Evolutionary conservation across 2,888 invertebrate species (phyloP), one percentile per base, ranked within the genome.

Genomic region (Phengaris alcon): DNA sequence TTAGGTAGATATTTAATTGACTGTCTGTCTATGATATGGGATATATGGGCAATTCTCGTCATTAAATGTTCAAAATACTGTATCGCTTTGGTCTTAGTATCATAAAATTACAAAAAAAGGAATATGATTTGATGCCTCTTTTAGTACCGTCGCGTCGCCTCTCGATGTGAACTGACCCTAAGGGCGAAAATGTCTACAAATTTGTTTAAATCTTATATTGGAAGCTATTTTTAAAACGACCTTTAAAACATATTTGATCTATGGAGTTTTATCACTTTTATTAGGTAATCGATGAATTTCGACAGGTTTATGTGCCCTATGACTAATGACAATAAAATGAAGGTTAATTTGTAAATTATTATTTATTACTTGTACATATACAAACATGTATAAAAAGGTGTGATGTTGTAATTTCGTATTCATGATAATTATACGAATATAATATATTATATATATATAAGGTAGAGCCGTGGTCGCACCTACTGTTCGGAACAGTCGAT

Each of bases 261-360:
- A 15, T 70, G 51, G 52, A 52, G 13, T 35, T 35, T 54, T 12
- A 52, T 13, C 13, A 22, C 13, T 54, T 12, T 35, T 15, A 54
- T 13, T 12, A 22, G 6, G 70, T 22, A 70, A 70, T 51, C 54
- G 52, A 72, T 72, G 54, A 52, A 72, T 72, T 72, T 72, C 72
- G 52, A 51, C 22, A 72, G 54, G 52, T 72, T 72, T 72, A 54
- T 15, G 48, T 52, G 35, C 51, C 35, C 22, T 22, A 54, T 69
- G 68, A 69, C 9, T 48, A 69, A 69, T 69, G n/a, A 3, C 35
- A 22, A 15, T 52, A 72, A 72, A 72, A 51, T 12, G 54, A 52
- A 54, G 72, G 72, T 35, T 72, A 72, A 54, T 54, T 22, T 72
- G 70, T 12, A 48, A 7, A 51, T 69, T 69, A n/a, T 69, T 48